These are phyloP conservation scores for Drosophila yooni DNA, from an alignment of 2,888 invertebrate species.

Conservation along the genomic window DNA sequence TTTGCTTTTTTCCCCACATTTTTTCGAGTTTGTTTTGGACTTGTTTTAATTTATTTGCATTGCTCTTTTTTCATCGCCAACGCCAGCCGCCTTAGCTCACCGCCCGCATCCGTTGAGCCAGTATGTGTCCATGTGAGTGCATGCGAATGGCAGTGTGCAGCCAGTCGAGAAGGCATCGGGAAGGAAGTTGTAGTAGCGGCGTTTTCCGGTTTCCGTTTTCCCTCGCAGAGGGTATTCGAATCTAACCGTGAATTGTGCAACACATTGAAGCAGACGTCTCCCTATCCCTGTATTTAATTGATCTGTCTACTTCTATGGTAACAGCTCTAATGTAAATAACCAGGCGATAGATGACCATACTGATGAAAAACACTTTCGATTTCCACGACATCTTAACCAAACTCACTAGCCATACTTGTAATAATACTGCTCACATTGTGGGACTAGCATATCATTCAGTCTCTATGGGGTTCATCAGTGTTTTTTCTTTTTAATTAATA, in stretches of 20 bases:
- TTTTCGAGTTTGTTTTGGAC: slow-evolving; percentile 45
- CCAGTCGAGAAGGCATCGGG: slow-evolving; percentile 43
- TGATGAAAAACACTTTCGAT: neutral
- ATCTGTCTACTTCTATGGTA: neutral
- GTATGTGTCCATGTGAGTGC: slow-evolving; percentile 28
- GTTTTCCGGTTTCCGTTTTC: slow-evolving; percentile 68
- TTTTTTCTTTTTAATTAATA: neutral
- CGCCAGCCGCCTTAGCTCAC: neutral
- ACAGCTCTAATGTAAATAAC: neutral
- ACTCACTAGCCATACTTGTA: neutral
- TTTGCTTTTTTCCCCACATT: neutral
- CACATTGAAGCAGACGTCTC: neutral
- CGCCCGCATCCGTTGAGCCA: slow-evolving; percentile 18
- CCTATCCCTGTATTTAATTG: neutral
- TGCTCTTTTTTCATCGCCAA: slow-evolving; percentile 28
- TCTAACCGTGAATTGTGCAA: neutral
- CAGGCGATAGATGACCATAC: neutral
- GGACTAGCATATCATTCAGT: neutral
- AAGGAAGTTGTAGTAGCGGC: slow-evolving; percentile 72
- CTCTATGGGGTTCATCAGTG: neutral
- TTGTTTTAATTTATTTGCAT: slow-evolving; percentile 62
- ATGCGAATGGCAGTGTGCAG: slow-evolving; percentile 31
- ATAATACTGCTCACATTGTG: neutral
- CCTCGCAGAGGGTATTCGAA: slow-evolving; percentile 1
- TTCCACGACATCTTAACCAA: neutral